Percentiles rank a stretch among this genome's conserved stretches.
Conservation (phyloP, 2,888 invertebrate species). For the Pantelozetes paolii region DNA sequence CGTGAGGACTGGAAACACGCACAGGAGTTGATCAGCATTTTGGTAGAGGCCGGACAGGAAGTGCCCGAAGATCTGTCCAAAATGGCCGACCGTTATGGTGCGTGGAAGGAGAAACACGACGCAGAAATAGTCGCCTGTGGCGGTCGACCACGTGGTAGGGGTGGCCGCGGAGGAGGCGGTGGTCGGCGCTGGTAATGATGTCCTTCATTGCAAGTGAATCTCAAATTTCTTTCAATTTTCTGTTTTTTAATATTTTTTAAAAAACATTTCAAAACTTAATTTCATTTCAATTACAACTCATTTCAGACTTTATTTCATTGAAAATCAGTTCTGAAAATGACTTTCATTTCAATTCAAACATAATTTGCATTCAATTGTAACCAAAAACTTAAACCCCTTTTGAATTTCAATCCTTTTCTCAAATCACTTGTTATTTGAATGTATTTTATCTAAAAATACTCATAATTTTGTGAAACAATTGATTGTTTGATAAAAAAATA, state of each 20-base stretch:
- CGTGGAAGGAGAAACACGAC: conserved; percentile 59
- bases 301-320: too few relatives aligned
- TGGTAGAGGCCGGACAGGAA: conserved; percentile 79
- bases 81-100: conserved; percentile 71
- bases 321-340: too few relatives aligned
- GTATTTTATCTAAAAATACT: too few relatives aligned
- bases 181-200: not conserved
- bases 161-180: not conserved
- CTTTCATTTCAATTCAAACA: too few relatives aligned
- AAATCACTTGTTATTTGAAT: too few relatives aligned
- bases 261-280: not conserved
- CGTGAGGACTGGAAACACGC: conserved; percentile 75
- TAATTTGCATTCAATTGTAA: too few relatives aligned
- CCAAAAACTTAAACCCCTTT: too few relatives aligned
- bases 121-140: conserved; percentile 50
- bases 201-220: not conserved
- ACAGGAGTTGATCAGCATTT: conserved; percentile 71
- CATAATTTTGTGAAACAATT: too few relatives aligned
- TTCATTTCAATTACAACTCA: not conserved
- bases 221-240: not conserved
- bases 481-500: too few relatives aligned
- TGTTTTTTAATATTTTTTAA: not conserved
- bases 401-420: too few relatives aligned
- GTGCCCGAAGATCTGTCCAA: conserved; percentile 68
- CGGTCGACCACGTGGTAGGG: conserved; percentile 22